Base-by-base conservation (phyloP, 2,888 invertebrate species). In the Drosophila fungiperda region DNA sequence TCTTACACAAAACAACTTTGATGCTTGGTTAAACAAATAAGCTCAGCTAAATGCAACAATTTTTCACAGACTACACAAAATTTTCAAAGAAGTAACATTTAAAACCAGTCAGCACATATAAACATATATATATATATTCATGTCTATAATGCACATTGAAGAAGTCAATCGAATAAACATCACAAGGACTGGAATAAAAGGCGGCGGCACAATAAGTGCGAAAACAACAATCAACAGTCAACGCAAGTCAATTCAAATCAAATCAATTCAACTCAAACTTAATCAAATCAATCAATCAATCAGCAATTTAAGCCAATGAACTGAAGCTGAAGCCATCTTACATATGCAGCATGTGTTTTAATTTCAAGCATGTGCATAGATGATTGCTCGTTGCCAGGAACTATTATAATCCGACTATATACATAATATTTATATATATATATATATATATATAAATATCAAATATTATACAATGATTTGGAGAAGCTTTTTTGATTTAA, bases 181-280 rank as follows among this genome's bases (percentile, higher is more conserved):
- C 23, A 20, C 29, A 69, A 66, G 53, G 36, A 15, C 32, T 36
- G 45, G 3, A 12, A 15, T 26, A 15, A 36, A 53, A 23, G 57
- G 54, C 45, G 48, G 36, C 8, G 48, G 2, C 42, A 52, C 29
- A 35, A 42, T 1, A 40, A 57, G 26, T 58, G 23, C 45, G 65
- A 57, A 55, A 54, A 53, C 54, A 68, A 68, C 63, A 82, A 71
- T 64, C 55, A 73, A 68, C 23, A 45, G 23, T 45, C 23, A 45
- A 60, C 57, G 15, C 74, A 78, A 78, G 49, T 65, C 68, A 73
- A 64, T 53, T 52, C 68, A 70, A 63, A n/a, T 63, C 57, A 73
- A 71, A 60, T 59, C 48, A 67, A 73, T n/a, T 33, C 40, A 40
- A n/a, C n/a, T 36, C 15, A 36, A 36, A 36, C 35, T 36, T n/a